Conservation (phyloP, 2,797 vertebrate species). For the Champsocephalus esox region DNA sequence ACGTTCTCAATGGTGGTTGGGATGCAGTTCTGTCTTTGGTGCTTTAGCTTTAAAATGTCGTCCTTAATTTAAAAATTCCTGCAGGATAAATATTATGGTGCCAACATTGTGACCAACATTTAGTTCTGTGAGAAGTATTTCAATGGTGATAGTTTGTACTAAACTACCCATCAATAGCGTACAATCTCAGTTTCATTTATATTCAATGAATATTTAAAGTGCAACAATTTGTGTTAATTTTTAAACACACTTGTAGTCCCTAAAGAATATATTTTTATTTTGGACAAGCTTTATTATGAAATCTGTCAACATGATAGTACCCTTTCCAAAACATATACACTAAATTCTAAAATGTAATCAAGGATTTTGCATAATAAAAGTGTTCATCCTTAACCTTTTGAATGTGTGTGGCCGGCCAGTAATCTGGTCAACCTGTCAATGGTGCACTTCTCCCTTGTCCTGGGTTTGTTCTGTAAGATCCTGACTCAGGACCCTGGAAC, state of each 20-base stretch:
- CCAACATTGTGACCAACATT: not conserved
- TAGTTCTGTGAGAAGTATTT: not conserved
- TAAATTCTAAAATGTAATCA: not conserved
- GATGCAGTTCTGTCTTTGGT: not conserved
- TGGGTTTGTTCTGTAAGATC: constrained; percentile 83
- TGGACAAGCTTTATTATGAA: not conserved
- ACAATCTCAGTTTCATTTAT: not conserved
- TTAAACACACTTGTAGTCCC: not conserved
- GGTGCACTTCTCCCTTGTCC: constrained; percentile 79
- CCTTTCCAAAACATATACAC: not conserved
- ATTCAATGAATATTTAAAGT: not conserved
- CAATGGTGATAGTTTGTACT: not conserved
- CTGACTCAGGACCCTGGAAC: constrained; percentile 83
- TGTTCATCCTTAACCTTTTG: constrained; percentile 76
- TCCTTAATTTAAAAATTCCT: not conserved
- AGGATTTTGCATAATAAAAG: not conserved
- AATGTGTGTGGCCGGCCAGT: constrained; percentile 80
- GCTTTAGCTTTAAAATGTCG: not conserved
- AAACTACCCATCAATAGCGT: not conserved
- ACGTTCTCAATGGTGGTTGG: not conserved
- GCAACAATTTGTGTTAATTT: not conserved
- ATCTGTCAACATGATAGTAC: not conserved
- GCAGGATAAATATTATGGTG: not conserved
- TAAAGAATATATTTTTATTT: not conserved
- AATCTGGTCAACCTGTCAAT: constrained; percentile 79